Base-by-base conservation (phyloP, 1,140 invertebrate genomes). In the Drosophila baimaii region DNA sequence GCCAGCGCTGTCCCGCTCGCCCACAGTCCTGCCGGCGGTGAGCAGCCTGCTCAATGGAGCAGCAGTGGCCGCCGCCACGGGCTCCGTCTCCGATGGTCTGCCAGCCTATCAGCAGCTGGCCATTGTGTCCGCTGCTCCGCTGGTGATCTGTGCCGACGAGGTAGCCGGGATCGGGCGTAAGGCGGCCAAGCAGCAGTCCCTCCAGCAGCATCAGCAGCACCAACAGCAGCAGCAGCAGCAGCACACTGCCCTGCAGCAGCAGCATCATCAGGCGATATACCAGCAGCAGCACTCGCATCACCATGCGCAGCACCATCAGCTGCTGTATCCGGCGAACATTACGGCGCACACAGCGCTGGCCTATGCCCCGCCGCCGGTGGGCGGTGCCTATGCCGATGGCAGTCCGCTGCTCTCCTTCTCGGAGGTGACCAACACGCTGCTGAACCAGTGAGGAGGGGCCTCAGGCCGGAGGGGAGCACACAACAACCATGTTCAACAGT, bases 371-470 rank as follows among this genome's bases (percentile, higher is more conserved):
- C 80, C 82, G 7, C 37, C 85, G 13, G 75, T 52, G 49, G 75
- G 68, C 13, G 85, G 79, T 5, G 93, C 93, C 93, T 94, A 95
- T 92, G 93, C 94, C 93, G 95, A 95, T 93, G 94, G 94, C 93
- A 96, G 95, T 95, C 95, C 95, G 94, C 81, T 96, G 94, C 86
- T 96, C 94, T 96, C 95, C 93, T 95, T 96, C 94, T 95, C 95
- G 94, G 95, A 96, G 94, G 95, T 96, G 93, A 96, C 95, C 90
- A 96, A 96, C 93, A 95, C 95, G 77, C 92, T 96, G 77, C 94
- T 96, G 92, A 95, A 95, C 92, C 95, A 95, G 92, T 95, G 93
- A 71, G 46, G n/a, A 33, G 23, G 39, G 17, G 9, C 17, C 10
- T 46, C 33, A 35, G 39, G 19, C 47, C 47, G n/a, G 10, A 29